Evolutionary conservation across 2,113 vertebrate species (phyloP).

Genomic region (Barbus barbus): DNA sequence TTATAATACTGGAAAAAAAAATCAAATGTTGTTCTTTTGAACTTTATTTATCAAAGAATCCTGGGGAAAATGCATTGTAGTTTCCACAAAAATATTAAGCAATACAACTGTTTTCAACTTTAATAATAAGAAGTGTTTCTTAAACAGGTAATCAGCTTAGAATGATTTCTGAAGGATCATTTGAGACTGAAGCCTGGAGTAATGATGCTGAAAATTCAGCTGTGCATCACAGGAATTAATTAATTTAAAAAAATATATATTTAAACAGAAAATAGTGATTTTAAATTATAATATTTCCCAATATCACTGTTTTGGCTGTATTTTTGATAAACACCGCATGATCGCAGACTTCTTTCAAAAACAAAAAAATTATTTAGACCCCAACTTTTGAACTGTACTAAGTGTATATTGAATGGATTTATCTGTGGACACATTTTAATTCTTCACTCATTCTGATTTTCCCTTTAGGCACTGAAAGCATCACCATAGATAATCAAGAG

Average conservation of each 20-base stretch:
- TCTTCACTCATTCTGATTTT: neutral
- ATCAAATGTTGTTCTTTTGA: no score
- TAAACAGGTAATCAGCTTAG: neutral
- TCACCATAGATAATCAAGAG: accelerated
- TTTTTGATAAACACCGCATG: neutral
- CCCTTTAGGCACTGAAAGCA: slow-evolving; percentile 1
- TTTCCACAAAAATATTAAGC: neutral
- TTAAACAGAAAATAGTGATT: neutral
- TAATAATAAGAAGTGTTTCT: neutral
- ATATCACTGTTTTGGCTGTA: neutral
- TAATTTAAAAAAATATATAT: no score
- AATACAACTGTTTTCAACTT: neutral
- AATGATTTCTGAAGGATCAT: neutral
- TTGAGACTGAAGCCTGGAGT: neutral
- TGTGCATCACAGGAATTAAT: no score
- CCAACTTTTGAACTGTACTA: neutral
- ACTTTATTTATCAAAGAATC: no score
- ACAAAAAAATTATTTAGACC: neutral
- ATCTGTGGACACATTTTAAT: neutral
- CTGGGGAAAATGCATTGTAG: no score
- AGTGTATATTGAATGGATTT: neutral
- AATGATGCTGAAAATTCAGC: no score
- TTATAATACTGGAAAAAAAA: neutral
- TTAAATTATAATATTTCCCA: neutral
- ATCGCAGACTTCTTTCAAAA: neutral